These are phyloP conservation scores for Rosalia funebris DNA, from an alignment of 2,888 invertebrate genomes.

Conservation along the genomic window DNA sequence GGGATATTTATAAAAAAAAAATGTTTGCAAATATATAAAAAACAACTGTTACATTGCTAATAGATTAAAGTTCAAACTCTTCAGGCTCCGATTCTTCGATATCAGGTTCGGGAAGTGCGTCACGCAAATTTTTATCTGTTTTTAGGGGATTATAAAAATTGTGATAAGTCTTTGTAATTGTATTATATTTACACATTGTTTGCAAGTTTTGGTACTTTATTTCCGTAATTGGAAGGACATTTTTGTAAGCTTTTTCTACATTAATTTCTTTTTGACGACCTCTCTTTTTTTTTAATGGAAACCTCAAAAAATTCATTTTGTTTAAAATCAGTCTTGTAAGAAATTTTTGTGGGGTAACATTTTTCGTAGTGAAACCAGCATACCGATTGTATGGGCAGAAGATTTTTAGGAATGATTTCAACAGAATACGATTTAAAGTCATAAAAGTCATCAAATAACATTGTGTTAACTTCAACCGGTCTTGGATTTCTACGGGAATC, in stretches of 20 bases:
- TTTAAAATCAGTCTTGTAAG: constrained; percentile 9
- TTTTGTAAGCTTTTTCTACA: background rate
- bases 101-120: constrained; percentile 2
- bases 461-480: constrained; percentile 3
- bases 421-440: background rate
- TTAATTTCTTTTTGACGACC: constrained; percentile 1
- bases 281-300: constrained; percentile 7
- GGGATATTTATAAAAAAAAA: background rate
- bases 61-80: background rate
- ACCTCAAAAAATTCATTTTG: background rate
- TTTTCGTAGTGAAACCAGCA: constrained; percentile 3
- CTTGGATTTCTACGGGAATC: background rate
- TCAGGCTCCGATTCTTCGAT: constrained; percentile 5
- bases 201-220: constrained; percentile 1
- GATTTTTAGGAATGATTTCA: constrained; percentile 1
- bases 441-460: background rate
- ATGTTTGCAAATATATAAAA: background rate
- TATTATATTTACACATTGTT: background rate
- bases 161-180: background rate
- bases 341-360: constrained; percentile 1
- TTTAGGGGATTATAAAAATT: background rate
- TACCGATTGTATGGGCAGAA: background rate
- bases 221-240: constrained; percentile 2
- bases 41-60: no score
- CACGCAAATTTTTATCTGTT: constrained; percentile 3